phyloP scores from a whole-genome alignment of 2,113 vertebrate genomes.

The Chlorocebus sabaeus region DNA sequence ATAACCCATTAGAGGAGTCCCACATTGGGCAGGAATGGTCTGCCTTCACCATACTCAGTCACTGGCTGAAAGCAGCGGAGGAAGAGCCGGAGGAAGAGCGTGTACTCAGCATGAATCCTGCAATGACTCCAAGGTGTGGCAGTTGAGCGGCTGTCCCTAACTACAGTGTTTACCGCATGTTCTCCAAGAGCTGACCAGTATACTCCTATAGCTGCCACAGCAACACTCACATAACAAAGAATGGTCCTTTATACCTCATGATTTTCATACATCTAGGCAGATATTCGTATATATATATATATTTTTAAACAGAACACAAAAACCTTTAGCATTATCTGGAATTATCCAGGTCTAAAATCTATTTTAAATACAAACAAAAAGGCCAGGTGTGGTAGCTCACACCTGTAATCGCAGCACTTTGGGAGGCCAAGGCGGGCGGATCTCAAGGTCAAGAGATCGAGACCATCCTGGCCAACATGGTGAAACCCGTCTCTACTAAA shows the following conservation, averaged over 20 bases:
- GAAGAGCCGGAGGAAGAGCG: neutral
- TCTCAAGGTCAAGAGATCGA: too few relatives aligned
- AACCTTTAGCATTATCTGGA: neutral
- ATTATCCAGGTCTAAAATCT: neutral
- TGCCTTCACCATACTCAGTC: neutral
- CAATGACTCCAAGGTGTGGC: neutral
- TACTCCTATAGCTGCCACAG: neutral
- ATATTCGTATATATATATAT: neutral
- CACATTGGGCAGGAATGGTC: neutral
- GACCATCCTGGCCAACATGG: too few relatives aligned
- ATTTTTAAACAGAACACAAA: neutral
- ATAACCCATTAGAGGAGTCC: neutral
- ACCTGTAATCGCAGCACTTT: too few relatives aligned
- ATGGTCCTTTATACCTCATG: neutral
- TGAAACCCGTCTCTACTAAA: too few relatives aligned
- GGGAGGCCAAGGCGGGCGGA: too few relatives aligned
- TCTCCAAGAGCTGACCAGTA: neutral
- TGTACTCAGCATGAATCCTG: neutral
- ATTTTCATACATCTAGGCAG: neutral
- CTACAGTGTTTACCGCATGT: neutral
- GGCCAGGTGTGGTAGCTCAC: too few relatives aligned
- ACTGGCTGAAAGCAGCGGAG: neutral
- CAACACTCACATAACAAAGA: neutral
- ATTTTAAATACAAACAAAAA: neutral
- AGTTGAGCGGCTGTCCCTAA: neutral